Evolutionary conservation across 2,113 vertebrate species (phyloP).

Genomic region (Himantopus leucocephalus): DNA sequence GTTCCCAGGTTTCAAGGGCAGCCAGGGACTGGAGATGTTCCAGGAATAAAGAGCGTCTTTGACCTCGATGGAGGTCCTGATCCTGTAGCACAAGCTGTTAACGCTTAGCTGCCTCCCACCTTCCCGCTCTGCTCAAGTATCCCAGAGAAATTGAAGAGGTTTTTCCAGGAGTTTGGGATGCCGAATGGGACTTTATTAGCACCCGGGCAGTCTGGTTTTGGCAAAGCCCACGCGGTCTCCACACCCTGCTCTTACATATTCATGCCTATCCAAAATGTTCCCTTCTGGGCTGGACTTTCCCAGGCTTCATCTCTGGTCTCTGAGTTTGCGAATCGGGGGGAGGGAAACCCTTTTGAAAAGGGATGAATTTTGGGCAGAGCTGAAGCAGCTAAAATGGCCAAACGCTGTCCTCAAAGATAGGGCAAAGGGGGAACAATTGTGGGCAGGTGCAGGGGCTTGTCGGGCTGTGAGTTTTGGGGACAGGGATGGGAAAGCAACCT

Average conservation of each 20-base stretch:
- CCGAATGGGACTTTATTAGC: neutral
- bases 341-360: neutral
- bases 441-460: neutral
- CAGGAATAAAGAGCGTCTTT: constrained; percentile 28
- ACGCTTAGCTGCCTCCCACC: constrained; percentile 22
- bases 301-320: constrained; percentile 35
- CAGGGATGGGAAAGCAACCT: neutral
- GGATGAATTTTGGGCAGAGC: neutral
- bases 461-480: neutral
- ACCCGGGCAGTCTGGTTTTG: constrained; percentile 23
- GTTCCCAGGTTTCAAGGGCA: constrained; percentile 63
- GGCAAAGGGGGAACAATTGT: neutral
- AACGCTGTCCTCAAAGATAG: neutral
- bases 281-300: constrained; percentile 45
- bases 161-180: neutral
- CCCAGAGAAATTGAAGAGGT: neutral
- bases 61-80: constrained; percentile 21
- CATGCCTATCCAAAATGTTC: constrained; percentile 35
- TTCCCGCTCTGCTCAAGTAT: neutral
- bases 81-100: constrained; percentile 32
- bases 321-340: neutral
- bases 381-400: neutral
- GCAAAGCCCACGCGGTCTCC: neutral
- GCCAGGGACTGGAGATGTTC: constrained; percentile 46
- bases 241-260: constrained; percentile 27